Evolutionary conservation across 1,140 invertebrate genomes (phyloP).

Genomic region (Lepidurus couesii): DNA sequence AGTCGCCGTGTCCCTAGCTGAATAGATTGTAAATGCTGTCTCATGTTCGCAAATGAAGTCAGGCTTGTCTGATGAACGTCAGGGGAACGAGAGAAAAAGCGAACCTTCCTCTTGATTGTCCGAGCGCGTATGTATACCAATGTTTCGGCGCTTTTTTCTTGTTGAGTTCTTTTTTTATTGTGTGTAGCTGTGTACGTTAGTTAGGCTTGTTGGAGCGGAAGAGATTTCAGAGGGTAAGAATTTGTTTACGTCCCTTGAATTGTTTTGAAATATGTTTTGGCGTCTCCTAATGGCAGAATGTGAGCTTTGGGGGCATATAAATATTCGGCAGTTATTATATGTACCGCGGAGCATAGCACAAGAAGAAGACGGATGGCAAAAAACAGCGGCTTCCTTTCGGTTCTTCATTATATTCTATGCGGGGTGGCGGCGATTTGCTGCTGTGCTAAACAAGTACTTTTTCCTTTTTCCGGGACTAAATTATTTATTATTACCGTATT

Average conservation of each 20-base stretch:
- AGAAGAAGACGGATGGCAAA: too few relatives aligned
- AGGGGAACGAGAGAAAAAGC: not conserved
- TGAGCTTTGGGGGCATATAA: too few relatives aligned
- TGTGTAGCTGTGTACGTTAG: too few relatives aligned
- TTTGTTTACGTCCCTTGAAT: too few relatives aligned
- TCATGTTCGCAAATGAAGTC: slow-evolving; percentile 22
- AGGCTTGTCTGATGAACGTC: slow-evolving; percentile 10
- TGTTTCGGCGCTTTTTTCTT: not conserved
- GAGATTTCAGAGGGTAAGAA: too few relatives aligned
- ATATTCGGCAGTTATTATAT: too few relatives aligned
- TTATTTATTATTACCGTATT: not conserved
- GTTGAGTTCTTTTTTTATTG: too few relatives aligned
- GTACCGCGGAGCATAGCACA: too few relatives aligned
- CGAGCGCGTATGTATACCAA: not conserved
- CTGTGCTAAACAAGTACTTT: not conserved
- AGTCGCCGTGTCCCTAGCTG: not conserved
- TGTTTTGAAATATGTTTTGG: too few relatives aligned
- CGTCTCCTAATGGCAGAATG: too few relatives aligned
- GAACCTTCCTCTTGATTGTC: not conserved
- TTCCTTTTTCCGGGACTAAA: not conserved
- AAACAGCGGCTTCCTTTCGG: not conserved
- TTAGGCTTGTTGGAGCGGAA: too few relatives aligned
- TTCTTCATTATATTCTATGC: not conserved
- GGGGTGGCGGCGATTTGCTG: not conserved
- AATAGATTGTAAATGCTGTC: slow-evolving; percentile 9